These are phyloP conservation scores for Chironomus striatipennis DNA, from an alignment of 1,140 invertebrate species.

Conservation along the genomic window DNA sequence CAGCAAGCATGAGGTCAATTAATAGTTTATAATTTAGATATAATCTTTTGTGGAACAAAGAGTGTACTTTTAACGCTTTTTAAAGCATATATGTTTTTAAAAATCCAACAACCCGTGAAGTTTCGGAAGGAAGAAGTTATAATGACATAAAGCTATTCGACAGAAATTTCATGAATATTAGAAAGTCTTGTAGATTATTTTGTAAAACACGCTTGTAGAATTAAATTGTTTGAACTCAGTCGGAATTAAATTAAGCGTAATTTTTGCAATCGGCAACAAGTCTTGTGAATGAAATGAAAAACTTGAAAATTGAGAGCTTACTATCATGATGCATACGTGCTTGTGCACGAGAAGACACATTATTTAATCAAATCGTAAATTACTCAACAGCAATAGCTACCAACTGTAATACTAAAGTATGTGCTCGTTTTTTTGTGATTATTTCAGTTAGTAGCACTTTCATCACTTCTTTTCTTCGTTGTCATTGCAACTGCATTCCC, in stretches of 20 bases:
- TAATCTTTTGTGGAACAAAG: too few relatives aligned
- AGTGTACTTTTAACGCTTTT: too few relatives aligned
- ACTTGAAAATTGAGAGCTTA: background rate
- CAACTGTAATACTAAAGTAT: background rate
- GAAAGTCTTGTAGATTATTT: too few relatives aligned
- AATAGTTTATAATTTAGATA: too few relatives aligned
- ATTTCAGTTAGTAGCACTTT: constrained; percentile 5
- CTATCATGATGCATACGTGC: background rate
- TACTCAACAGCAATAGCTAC: background rate
- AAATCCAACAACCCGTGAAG: too few relatives aligned
- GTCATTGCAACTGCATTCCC: background rate
- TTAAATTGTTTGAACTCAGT: too few relatives aligned
- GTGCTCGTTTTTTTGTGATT: background rate
- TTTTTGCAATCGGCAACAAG: background rate
- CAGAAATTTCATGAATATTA: too few relatives aligned
- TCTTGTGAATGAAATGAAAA: background rate
- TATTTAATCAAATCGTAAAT: background rate
- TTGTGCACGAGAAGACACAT: background rate
- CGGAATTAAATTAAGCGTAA: background rate
- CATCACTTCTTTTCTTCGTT: background rate
- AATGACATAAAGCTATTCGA: too few relatives aligned
- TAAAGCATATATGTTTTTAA: too few relatives aligned
- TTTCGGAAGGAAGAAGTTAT: too few relatives aligned
- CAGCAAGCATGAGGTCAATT: too few relatives aligned
- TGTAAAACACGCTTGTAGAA: too few relatives aligned